Evolutionary conservation across 2,888 invertebrate species (phyloP), one percentile per base, ranked within the genome.

Genomic region (Pristionchus exspectatus): DNA sequence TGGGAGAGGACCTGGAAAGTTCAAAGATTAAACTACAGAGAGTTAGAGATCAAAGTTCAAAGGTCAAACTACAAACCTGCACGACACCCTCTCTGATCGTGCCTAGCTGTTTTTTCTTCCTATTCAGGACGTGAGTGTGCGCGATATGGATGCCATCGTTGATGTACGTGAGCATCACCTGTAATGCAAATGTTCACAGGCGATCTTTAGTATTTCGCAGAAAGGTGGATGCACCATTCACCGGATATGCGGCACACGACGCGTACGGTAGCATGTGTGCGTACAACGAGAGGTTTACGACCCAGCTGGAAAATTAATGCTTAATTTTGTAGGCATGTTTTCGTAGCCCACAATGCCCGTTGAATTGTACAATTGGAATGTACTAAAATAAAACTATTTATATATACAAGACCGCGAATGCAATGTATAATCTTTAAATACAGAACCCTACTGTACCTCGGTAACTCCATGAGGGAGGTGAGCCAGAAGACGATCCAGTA

Each of bases 401-500:
- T 3, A 38, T 38, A 38, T 3, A 38, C 38, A 38, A 38, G 2
- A 3, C 38, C 38, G 38, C 38, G 38, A 38, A 38, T 38, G 5
- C 38, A 38, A 38, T 9, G 4, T 50, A 7, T 12, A 9, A 7
- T 50, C 9, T 9, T 50, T 50, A 9, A 9, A 50, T 50, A 12
- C 44, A 50, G 9, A 10, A 9, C 44, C 90, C 90, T 83, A 30
- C 30, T 69, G 21, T 56, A 89, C 89, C 89, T 81, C 50, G 89
- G 89, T 21, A 90, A 77, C 10, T 59, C 86, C 33, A 90, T 89
- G 18, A 91, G 69, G 1, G 91, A 91, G 44, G 91, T 87, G 59
- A 92, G 63, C 93, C 93, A 93, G 89, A 92, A 92, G 21, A 92
- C 85, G 38, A 91, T 87, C 93, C 93, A 93, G 77, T 92, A 93